Percentiles rank a stretch among this genome's conserved stretches.
These are phyloP conservation scores for Caenorhabditis inopinata DNA, from an alignment of 1,140 invertebrate species.

Conservation along the genomic window DNA sequence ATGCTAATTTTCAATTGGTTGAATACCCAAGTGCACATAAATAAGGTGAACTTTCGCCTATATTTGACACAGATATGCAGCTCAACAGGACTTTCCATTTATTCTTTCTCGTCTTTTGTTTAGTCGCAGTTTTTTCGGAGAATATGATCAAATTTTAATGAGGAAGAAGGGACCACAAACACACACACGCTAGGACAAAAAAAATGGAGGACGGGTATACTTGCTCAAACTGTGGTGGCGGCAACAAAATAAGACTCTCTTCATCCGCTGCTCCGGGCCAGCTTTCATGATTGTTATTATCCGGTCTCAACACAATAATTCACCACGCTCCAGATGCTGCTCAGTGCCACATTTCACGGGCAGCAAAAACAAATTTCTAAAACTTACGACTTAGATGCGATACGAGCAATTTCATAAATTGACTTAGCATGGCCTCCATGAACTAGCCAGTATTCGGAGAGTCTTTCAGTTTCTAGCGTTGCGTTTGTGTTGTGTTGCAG, in stretches of 20 bases:
- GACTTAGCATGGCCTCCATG: too few species aligned
- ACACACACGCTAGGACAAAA: not conserved
- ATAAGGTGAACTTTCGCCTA: too few species aligned
- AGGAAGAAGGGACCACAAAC: slow-evolving; percentile 14
- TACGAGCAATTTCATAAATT: too few species aligned
- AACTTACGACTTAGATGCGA: slow-evolving; percentile 12
- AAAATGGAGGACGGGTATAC: not conserved
- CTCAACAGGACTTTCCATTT: not conserved
- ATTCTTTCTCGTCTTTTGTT: not conserved
- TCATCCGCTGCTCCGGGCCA: not conserved
- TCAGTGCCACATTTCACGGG: not conserved
- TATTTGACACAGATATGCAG: too few species aligned
- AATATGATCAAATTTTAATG: slow-evolving; percentile 32
- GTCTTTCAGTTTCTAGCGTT: too few species aligned
- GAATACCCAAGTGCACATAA: too few species aligned
- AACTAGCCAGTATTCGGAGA: too few species aligned
- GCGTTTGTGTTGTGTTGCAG: too few species aligned
- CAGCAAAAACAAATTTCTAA: not conserved
- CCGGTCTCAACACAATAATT: slow-evolving; percentile 28
- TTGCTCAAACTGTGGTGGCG: slow-evolving; percentile 8
- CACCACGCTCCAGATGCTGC: slow-evolving; percentile 31
- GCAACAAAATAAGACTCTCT: slow-evolving; percentile 15
- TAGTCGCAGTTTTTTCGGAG: slow-evolving; percentile 1
- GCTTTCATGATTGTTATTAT: slow-evolving; percentile 33
- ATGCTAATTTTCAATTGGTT: too few species aligned